Evolutionary conservation across 2,888 invertebrate species (phyloP), one percentile per base, ranked within the genome.

Genomic region (Rhimphoctona megacephalus): DNA sequence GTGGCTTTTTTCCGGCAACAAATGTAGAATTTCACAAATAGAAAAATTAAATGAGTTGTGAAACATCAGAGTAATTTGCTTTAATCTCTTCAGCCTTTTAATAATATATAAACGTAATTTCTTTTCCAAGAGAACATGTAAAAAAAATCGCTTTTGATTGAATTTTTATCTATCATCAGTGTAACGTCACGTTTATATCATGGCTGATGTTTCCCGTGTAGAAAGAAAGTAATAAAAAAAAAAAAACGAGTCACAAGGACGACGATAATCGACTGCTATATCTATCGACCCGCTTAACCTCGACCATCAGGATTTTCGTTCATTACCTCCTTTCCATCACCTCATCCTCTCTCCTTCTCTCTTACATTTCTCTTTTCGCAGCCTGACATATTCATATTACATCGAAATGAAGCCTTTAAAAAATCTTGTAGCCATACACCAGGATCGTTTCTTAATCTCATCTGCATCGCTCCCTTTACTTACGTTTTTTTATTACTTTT

Each of bases 211-310:
- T 33, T n/a, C 66, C 33, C 36, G 36, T 17, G 46, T 46, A 49
- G 69, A 36, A 57, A 77, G 8, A 5, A 30, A 67, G 36, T 36
- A n/a, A 46, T 54, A 61, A 61, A 70, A 36, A 82, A 64, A 83
- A 70, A 82, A 46, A 74, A 66, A 57, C 14, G 52, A 57, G 19
- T 22, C 30, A 49, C 46, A 36, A 83, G 64, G 54, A 67, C 64
- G 17, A 72, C 22, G 22, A 49, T n/a, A n/a, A 66, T 80, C 52
- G 22, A 19, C 33, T 64, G 54, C 52, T 49, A 73, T 61, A 81
- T 78, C 61, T 66, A 81, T 85, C 78, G 85, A 85, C 46, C 85
- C 43, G 33, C 52, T 78, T 54, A 49, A 33, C 66, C 36, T 70
- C 30, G 43, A 54, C 46, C 61, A 74, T 69, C 43, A 69, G 67